A percentile compares a stretch with the other conserved stretches of the same genome.
Evolutionary conservation across 2,888 invertebrate genomes (phyloP).

Genomic region (Eupithecia dodoneata): DNA sequence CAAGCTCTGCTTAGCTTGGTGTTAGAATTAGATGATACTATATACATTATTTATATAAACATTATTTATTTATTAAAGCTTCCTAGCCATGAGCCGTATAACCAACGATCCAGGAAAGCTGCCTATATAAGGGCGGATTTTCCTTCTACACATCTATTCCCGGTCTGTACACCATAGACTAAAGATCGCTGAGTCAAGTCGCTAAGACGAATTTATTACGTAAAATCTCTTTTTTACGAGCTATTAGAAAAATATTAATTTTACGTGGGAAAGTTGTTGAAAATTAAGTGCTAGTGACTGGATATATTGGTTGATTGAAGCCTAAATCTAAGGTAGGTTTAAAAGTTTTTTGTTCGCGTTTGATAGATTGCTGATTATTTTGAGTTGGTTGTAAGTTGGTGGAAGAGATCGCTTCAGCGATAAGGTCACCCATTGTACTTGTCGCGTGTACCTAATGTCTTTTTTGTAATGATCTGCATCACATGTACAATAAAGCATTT

Average conservation of each 20-base stretch:
- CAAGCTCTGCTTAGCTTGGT: too few relatives aligned
- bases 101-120: neutral
- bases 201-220: neutral
- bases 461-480: too few relatives aligned
- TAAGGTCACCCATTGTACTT: too few relatives aligned
- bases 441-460: too few relatives aligned
- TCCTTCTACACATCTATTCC: neutral
- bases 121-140: constrained; percentile 7
- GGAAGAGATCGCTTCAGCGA: too few relatives aligned
- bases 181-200: neutral
- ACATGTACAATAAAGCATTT: too few relatives aligned
- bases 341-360: neutral
- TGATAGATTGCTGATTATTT: too few relatives aligned
- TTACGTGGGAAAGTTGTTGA: neutral
- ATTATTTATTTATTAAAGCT: neutral
- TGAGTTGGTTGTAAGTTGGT: too few relatives aligned
- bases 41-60: too few relatives aligned
- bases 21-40: too few relatives aligned
- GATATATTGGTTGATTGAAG: neutral
- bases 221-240: neutral
- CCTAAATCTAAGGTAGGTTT: neutral
- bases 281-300: neutral
- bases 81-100: neutral
- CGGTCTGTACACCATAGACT: neutral
- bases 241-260: neutral